phyloP scores from a whole-genome alignment of 2,113 vertebrate genomes.

The Plecotus auritus region DNA sequence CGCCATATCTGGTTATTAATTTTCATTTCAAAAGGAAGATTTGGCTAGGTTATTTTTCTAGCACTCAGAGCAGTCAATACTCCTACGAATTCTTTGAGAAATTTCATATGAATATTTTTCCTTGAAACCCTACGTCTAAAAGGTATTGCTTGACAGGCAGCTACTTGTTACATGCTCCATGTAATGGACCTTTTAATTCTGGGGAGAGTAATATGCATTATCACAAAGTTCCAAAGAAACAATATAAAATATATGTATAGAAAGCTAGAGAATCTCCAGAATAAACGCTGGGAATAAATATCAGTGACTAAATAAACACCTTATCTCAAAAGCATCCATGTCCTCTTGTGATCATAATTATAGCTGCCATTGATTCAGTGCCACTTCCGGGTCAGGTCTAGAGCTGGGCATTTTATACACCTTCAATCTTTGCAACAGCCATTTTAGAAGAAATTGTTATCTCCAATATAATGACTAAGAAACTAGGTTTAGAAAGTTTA shows the following conservation, averaged over 20 bases:
- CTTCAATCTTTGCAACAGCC: not conserved
- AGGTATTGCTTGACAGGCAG: not conserved
- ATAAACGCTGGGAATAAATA: not conserved
- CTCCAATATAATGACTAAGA: not conserved
- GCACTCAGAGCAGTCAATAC: not conserved
- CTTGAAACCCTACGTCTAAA: not conserved
- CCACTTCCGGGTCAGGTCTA: not conserved
- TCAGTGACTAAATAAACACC: not conserved
- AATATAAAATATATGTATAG: not conserved
- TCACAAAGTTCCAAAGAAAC: not conserved
- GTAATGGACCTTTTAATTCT: not conserved
- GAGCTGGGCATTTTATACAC: not conserved
- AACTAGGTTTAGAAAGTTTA: not conserved
- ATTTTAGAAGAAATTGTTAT: not conserved
- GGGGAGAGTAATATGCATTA: not conserved
- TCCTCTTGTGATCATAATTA: not conserved
- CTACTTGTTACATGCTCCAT: not conserved
- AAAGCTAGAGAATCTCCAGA: not conserved
- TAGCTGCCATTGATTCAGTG: not conserved
- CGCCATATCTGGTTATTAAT: not conserved
- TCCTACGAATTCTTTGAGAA: not conserved
- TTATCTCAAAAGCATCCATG: not conserved
- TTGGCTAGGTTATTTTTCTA: not conserved
- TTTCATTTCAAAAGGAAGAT: conserved; percentile 20
- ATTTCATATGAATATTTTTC: not conserved